These are phyloP conservation scores for Pelobates fuscus DNA, from an alignment of 2,113 vertebrate species.

Conservation along the genomic window DNA sequence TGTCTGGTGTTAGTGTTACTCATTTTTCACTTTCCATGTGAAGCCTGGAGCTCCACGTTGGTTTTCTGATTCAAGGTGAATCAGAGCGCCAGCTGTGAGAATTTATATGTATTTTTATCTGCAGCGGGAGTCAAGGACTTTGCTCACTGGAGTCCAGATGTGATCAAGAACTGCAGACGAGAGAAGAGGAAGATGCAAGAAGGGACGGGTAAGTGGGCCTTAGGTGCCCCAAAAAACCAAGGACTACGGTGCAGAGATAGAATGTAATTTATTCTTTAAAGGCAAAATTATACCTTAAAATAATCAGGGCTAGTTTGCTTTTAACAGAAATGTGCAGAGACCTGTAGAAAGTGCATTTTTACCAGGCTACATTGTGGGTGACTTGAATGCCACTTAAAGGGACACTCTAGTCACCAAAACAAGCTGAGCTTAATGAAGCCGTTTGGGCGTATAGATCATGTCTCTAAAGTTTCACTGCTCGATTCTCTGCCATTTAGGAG, in stretches of 20 bases:
- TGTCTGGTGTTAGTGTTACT: conserved; percentile 35
- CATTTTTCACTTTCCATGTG: conserved; percentile 30
- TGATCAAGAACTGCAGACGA: conserved; percentile 40
- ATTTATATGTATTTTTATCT: conserved; percentile 47
- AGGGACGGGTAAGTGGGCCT: conserved; percentile 38
- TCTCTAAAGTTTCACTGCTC: no score
- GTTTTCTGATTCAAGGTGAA: conserved; percentile 47
- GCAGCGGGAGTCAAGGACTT: conserved; percentile 41
- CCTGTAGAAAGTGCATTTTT: no score
- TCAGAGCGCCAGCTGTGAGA: conserved; percentile 43
- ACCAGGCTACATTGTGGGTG: no score
- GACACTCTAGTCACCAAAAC: no score
- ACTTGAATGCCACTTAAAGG: no score
- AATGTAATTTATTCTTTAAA: neutral
- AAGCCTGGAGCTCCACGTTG: conserved; percentile 22
- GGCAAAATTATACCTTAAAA: neutral
- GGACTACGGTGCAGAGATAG: neutral
- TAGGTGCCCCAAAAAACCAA: neutral
- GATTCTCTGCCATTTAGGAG: no score
- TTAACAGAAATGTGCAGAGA: no score
- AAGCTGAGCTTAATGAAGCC: no score
- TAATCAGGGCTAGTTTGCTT: no score
- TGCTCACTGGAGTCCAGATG: conserved; percentile 44
- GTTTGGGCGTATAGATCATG: no score
- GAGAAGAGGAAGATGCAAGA: conserved; percentile 32